These are phyloP conservation scores for Eulemur coronatus DNA, from an alignment of 2,797 vertebrate genomes.

Conservation along the genomic window DNA sequence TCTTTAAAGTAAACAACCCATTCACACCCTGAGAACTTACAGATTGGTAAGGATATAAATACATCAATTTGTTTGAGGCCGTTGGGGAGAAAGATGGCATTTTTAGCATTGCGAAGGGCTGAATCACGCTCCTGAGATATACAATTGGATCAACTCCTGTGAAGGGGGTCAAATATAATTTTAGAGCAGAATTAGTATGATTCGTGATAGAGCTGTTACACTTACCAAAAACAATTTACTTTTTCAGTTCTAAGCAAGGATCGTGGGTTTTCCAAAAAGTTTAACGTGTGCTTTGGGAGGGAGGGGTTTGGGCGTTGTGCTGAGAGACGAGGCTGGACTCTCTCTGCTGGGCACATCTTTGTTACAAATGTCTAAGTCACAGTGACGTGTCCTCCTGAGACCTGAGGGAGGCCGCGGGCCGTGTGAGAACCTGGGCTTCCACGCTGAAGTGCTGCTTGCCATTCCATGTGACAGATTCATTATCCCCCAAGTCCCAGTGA, in stretches of 20 bases:
- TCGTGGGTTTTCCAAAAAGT: background rate
- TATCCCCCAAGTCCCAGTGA: background rate
- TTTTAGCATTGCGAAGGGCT: constrained; percentile 37
- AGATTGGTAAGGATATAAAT: constrained; percentile 67
- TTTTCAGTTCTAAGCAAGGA: background rate
- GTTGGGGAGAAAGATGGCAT: constrained; percentile 37
- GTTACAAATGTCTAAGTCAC: constrained; percentile 16
- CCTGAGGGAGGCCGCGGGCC: background rate
- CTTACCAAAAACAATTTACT: background rate
- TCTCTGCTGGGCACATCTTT: constrained; percentile 16
- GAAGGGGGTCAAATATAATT: constrained; percentile 58
- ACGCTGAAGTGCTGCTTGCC: background rate
- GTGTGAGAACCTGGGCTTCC: background rate
- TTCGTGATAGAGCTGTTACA: constrained; percentile 64
- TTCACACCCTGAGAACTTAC: constrained; percentile 52
- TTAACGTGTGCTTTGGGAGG: constrained; percentile 2
- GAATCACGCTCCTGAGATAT: constrained; percentile 56
- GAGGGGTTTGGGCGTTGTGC: background rate
- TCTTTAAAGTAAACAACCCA: constrained; percentile 69
- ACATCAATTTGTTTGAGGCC: constrained; percentile 56
- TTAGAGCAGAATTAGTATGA: constrained; percentile 48
- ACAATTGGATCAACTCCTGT: background rate
- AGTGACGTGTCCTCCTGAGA: background rate
- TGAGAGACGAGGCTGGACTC: constrained; percentile 36
- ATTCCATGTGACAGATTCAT: background rate